Conservation (phyloP, 2,113 vertebrate species). For the Oplegnathus fasciatus region DNA sequence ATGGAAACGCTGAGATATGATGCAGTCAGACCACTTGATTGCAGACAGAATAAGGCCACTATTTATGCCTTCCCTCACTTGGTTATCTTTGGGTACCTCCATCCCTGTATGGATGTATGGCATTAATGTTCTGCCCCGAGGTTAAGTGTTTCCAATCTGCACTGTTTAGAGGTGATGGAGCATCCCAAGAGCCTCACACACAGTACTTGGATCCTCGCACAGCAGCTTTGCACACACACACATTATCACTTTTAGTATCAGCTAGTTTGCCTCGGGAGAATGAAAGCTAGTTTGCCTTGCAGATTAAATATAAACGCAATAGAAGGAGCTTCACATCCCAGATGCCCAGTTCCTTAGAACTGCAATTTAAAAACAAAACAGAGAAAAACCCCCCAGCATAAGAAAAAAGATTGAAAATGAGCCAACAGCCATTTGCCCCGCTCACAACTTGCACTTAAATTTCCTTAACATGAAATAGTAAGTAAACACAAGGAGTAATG, state of each 20-base stretch:
- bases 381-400: background rate
- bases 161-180: constrained; percentile 32
- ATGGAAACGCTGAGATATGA: constrained; percentile 62
- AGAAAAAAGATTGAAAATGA: background rate
- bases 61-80: constrained; percentile 30
- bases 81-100: constrained; percentile 48
- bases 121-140: constrained; percentile 49
- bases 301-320: constrained; percentile 23
- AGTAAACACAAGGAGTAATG: background rate
- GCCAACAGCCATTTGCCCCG: background rate
- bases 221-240: background rate
- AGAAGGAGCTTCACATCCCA: background rate
- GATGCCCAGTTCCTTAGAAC: background rate
- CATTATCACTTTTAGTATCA: background rate
- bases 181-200: constrained; percentile 11
- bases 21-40: constrained; percentile 48
- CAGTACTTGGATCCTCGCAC: background rate
- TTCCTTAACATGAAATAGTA: background rate
- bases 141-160: constrained; percentile 55
- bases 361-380: constrained; percentile 19
- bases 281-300: constrained; percentile 17
- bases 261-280: constrained; percentile 21
- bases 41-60: constrained; percentile 53
- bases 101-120: constrained; percentile 33
- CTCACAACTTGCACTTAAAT: background rate